Percentiles rank a stretch among this genome's conserved stretches.
These are phyloP conservation scores for Bambusicola thoracicus DNA, from an alignment of 2,113 vertebrate species.

Conservation along the genomic window DNA sequence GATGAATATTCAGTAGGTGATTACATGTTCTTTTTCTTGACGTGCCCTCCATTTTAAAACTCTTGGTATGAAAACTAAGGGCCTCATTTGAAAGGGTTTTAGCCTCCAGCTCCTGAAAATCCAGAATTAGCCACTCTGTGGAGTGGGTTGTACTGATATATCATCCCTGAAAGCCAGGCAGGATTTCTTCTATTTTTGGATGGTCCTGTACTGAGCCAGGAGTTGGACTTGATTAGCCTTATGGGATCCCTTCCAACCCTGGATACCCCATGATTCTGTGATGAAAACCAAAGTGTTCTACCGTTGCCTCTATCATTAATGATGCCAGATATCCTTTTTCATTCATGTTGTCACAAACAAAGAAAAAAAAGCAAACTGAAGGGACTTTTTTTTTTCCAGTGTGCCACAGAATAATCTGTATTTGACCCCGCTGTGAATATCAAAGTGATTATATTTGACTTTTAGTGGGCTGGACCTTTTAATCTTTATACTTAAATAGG, in stretches of 20 bases:
- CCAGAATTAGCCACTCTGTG: background rate
- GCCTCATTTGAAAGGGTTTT: background rate
- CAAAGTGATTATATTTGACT: background rate
- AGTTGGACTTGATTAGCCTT: too few species aligned
- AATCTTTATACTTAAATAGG: background rate
- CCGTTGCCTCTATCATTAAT: background rate
- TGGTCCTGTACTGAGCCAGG: too few species aligned
- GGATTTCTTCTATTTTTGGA: background rate
- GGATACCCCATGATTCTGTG: too few species aligned
- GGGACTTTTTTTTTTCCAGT: background rate
- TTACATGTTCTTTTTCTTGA: background rate
- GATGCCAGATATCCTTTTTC: background rate
- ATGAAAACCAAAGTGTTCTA: background rate
- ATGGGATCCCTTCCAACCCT: too few species aligned
- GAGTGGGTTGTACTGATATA: background rate
- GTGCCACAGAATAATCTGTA: accelerated
- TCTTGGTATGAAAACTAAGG: background rate
- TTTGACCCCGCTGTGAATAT: background rate
- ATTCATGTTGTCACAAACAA: background rate
- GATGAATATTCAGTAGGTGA: background rate
- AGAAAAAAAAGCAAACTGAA: background rate
- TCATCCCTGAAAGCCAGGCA: background rate
- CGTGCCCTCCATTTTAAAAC: background rate
- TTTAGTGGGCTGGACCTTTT: background rate
- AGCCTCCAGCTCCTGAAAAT: background rate